Evolutionary conservation across 1,140 invertebrate species (phyloP).

Genomic region (Cotesia chilonis): DNA sequence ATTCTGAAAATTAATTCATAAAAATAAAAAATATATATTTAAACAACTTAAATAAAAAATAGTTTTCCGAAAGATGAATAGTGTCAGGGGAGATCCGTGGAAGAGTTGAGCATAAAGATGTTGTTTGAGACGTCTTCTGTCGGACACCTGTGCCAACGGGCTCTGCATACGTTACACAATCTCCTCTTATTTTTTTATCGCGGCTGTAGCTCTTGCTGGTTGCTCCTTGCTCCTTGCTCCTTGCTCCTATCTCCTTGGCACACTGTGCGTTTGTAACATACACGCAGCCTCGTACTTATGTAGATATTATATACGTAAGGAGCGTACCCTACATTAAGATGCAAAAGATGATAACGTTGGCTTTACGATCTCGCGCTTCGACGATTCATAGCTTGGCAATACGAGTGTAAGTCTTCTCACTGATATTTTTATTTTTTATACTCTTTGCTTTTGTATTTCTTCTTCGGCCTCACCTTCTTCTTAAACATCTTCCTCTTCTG

Average conservation of each 20-base stretch:
- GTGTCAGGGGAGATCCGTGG: background rate
- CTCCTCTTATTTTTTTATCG: conserved; percentile 11
- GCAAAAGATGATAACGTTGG: conserved; percentile 61
- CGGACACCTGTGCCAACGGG: conserved; percentile 53
- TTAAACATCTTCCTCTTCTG: background rate
- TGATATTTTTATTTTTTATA: conserved; percentile 46
- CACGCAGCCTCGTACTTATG: conserved; percentile 49
- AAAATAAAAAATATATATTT: too few species aligned
- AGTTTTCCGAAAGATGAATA: background rate
- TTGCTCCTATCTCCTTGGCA: conserved; percentile 17
- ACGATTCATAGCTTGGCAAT: conserved; percentile 63
- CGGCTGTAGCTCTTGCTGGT: background rate
- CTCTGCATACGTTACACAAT: conserved; percentile 47
- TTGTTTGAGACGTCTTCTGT: conserved; percentile 57
- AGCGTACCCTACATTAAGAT: conserved; percentile 63
- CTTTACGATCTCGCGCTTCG: conserved; percentile 66
- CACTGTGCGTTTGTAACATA: background rate
- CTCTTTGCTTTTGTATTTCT: conserved; percentile 41
- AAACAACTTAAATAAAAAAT: background rate
- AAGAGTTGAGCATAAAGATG: conserved; percentile 53
- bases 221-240: conserved; percentile 22
- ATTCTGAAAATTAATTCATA: too few species aligned
- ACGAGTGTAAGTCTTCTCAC: conserved; percentile 59
- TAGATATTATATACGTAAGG: conserved; percentile 48
- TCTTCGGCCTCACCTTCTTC: conserved; percentile 17